Conservation (phyloP, 2,113 vertebrate genomes). For the Pedetes capensis region DNA sequence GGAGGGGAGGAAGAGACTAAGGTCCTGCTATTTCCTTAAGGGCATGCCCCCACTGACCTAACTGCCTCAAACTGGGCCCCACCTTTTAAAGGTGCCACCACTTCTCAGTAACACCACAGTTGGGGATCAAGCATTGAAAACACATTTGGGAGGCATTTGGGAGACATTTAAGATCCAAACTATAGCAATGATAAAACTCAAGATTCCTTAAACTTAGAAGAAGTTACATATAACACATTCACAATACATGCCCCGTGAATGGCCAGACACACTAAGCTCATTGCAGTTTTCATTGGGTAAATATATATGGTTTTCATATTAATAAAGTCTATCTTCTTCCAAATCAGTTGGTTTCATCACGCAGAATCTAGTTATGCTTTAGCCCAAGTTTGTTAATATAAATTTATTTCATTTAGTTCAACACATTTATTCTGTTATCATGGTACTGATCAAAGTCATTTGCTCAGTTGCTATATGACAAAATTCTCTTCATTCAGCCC, state of each 20-base stretch:
- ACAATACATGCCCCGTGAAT: rapidly evolving
- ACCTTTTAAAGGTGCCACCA: too few relatives aligned
- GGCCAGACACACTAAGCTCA: too few relatives aligned
- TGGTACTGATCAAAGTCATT: neutral
- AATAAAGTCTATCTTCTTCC: neutral
- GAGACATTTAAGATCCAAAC: neutral
- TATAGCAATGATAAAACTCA: neutral
- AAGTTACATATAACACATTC: neutral
- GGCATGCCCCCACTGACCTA: neutral
- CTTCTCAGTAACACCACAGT: neutral
- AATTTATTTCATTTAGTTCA: neutral
- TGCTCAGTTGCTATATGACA: neutral
- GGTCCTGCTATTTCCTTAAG: neutral
- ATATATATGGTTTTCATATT: neutral
- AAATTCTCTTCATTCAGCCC: neutral
- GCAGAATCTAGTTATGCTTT: neutral
- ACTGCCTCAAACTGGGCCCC: too few relatives aligned
- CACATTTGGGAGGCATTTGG: neutral
- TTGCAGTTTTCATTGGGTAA: neutral
- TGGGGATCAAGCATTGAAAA: neutral
- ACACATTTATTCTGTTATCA: neutral
- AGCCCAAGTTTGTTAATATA: neutral
- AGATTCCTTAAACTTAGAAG: neutral
- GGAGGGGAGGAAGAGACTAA: rapidly evolving
- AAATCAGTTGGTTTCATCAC: neutral